Percentiles rank a stretch among this genome's conserved stretches.
These are phyloP conservation scores for Danionella dracula DNA, from an alignment of 2,797 vertebrate genomes.

Conservation along the genomic window DNA sequence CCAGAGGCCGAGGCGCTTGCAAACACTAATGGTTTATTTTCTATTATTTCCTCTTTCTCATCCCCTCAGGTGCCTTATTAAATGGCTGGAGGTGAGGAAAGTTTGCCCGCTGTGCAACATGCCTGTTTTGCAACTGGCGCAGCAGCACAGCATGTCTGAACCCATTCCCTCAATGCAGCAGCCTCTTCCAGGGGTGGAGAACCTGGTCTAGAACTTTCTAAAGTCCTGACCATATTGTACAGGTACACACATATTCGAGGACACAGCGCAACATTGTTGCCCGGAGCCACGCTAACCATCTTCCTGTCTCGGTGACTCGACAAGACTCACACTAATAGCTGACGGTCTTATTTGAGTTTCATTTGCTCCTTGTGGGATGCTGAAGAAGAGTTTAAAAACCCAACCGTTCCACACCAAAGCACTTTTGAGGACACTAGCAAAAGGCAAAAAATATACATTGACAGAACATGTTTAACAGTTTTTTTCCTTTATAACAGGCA, in stretches of 20 bases:
- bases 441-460: conserved; percentile 47
- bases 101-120: conserved; percentile 98
- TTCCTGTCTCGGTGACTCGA: conserved; percentile 49
- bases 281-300: background rate
- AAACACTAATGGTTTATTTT: no score
- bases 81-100: conserved; percentile 98
- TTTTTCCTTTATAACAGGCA: conserved; percentile 67
- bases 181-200: conserved; percentile 87
- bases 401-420: conserved; percentile 78
- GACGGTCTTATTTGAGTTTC: conserved; percentile 25
- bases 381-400: conserved; percentile 53
- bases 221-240: conserved; percentile 44
- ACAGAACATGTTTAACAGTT: conserved; percentile 48
- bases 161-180: conserved; percentile 71
- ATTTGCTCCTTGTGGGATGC: conserved; percentile 40
- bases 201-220: conserved; percentile 80
- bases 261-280: conserved; percentile 39
- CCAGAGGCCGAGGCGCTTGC: no score
- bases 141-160: conserved; percentile 73
- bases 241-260: conserved; percentile 55
- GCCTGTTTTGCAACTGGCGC: conserved; percentile 92
- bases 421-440: conserved; percentile 69
- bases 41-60: no score
- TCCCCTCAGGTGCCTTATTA: conserved; percentile 92
- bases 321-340: conserved; percentile 32